Evolutionary conservation across 2,797 vertebrate species (phyloP).

Genomic region (Bryconaethiops microstoma): DNA sequence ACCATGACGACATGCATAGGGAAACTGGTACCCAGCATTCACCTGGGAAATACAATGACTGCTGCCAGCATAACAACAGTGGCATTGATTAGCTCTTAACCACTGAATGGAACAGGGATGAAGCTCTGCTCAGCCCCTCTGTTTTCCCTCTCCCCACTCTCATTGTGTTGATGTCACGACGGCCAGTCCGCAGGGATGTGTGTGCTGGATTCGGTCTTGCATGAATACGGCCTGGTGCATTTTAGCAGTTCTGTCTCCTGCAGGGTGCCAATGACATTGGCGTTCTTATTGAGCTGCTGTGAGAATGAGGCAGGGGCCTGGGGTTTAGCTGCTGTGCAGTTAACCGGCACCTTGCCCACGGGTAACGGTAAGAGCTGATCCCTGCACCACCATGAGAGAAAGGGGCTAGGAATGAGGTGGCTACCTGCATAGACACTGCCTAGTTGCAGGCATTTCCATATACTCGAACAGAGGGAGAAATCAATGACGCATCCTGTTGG

Average conservation of each 20-base stretch:
- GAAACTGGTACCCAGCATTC: too few relatives aligned
- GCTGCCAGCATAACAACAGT: conserved; percentile 2
- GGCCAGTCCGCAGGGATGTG: conserved; percentile 27
- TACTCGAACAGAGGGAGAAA: conserved; percentile 51
- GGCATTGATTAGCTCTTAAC: conserved; percentile 34
- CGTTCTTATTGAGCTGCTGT: conserved; percentile 46
- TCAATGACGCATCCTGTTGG: conserved; percentile 55
- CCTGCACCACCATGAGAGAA: conserved; percentile 57
- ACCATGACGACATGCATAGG: background rate
- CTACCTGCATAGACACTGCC: conserved; percentile 50
- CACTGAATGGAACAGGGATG: conserved; percentile 15
- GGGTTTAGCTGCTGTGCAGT: conserved; percentile 68
- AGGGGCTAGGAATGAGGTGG: conserved; percentile 57
- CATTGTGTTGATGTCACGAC: conserved; percentile 37
- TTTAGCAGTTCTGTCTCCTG: conserved; percentile 37
- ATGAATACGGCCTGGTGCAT: conserved; percentile 25
- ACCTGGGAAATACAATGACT: background rate
- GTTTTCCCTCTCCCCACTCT: conserved; percentile 38
- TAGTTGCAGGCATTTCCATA: conserved; percentile 38
- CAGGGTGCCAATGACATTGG: conserved; percentile 38
- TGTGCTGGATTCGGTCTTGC: conserved; percentile 19
- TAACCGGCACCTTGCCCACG: conserved; percentile 30
- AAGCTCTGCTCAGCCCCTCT: conserved; percentile 21
- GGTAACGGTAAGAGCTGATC: background rate
- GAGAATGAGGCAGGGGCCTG: conserved; percentile 47